Percentiles rank a stretch among this genome's conserved stretches.
Conservation (phyloP, 2,888 invertebrate species). For the Rhopalosiphum nymphaeae region DNA sequence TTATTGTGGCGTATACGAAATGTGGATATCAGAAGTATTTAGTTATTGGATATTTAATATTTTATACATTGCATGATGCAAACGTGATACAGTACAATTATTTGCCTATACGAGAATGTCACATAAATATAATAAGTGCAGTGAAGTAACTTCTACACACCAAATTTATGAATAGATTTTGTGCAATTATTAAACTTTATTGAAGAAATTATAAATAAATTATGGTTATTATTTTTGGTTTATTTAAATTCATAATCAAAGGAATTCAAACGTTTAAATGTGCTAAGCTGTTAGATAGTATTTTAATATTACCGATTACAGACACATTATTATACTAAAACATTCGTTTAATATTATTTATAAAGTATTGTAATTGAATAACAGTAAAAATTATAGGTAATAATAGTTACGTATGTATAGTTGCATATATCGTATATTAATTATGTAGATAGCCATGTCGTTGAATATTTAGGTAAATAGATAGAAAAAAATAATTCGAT, state of each 20-base stretch:
- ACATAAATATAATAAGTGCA: background rate
- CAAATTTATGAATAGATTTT: background rate
- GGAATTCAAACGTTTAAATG: background rate
- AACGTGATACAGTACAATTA: background rate
- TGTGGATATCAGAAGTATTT: background rate
- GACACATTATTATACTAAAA: background rate
- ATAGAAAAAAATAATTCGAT: background rate
- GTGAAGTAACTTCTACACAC: background rate
- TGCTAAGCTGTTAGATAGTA: background rate
- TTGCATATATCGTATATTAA: background rate
- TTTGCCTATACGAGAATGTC: background rate
- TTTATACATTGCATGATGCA: background rate
- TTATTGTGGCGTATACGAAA: background rate
- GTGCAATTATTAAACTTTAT: background rate
- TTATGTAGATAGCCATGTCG: background rate
- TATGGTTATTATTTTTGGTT: background rate
- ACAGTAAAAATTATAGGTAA: background rate
- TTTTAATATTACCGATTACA: background rate
- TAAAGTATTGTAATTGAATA: background rate
- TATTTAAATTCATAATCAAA: background rate
- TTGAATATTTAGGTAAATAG: background rate
- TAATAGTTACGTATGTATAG: background rate
- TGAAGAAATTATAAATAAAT: background rate
- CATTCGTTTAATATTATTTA: background rate
- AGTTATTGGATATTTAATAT: background rate